Evolutionary conservation across 2,797 vertebrate genomes (phyloP).

Genomic region (Helarctos malayanus): DNA sequence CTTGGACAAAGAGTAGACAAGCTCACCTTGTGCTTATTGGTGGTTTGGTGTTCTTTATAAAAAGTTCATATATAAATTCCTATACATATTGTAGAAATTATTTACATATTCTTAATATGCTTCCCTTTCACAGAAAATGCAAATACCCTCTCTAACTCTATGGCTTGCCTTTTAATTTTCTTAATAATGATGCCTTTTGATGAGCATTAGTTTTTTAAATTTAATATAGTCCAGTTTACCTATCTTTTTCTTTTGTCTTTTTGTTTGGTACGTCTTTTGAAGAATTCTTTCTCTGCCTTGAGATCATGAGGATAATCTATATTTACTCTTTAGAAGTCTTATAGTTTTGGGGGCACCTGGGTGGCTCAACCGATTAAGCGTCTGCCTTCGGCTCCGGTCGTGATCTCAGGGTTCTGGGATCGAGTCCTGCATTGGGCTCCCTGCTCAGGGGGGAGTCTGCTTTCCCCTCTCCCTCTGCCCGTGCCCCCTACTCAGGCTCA

Average conservation of each 20-base stretch:
- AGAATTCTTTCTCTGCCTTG: not conserved
- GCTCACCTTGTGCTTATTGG: not conserved
- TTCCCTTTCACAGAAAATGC: not conserved
- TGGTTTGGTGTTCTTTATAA: not conserved
- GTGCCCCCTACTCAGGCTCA: no score
- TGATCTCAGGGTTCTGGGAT: not conserved
- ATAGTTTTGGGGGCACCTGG: not conserved
- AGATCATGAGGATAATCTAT: not conserved
- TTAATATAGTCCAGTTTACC: not conserved
- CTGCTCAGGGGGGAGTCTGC: no score
- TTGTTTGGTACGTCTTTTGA: not conserved
- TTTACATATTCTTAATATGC: not conserved
- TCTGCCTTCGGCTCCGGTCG: not conserved
- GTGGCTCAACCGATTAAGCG: not conserved
- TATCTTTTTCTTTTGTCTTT: not conserved
- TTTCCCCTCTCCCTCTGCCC: no score
- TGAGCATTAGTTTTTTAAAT: not conserved
- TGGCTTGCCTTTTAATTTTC: not conserved
- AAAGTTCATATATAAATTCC: not conserved
- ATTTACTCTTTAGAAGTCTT: not conserved
- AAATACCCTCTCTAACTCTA: not conserved
- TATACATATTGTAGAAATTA: not conserved
- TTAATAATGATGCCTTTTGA: constrained; percentile 12
- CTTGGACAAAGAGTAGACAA: not conserved
- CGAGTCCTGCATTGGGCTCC: no score